Evolutionary conservation across 2,797 vertebrate genomes (phyloP).

Genomic region (Lagocephalus sceleratus): DNA sequence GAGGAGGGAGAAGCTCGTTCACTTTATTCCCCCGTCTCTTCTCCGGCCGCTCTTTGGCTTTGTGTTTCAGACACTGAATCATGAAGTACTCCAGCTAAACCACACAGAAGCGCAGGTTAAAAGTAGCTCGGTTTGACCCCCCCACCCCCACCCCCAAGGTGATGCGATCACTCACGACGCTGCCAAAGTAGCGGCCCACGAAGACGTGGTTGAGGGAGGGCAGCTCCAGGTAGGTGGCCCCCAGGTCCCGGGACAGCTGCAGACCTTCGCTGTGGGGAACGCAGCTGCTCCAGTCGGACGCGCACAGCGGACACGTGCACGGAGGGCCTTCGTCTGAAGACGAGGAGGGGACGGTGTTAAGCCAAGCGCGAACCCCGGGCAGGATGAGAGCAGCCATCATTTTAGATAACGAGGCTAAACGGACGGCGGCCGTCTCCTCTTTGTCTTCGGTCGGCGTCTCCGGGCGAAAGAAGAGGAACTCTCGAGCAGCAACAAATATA

Average conservation of each 20-base stretch:
- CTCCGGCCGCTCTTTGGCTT: conserved; percentile 90
- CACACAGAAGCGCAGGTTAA: conserved; percentile 38
- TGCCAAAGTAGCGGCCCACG: conserved; percentile 91
- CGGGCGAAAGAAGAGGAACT: no score
- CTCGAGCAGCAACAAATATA: no score
- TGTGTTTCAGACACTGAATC: conserved; percentile 95
- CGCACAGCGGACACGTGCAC: conserved; percentile 91
- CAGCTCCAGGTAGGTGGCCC: conserved; percentile 91
- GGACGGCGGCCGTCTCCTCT: no score
- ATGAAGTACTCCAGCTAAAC: conserved; percentile 95
- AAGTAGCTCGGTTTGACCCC: background rate
- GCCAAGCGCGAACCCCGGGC: no score
- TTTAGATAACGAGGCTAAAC: no score
- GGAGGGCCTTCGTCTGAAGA: conserved; percentile 83
- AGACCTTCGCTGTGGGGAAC: conserved; percentile 89
- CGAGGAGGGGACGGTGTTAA: background rate
- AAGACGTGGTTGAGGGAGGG: conserved; percentile 93
- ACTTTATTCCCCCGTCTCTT: conserved; percentile 82
- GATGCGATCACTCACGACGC: conserved; percentile 80
- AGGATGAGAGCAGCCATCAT: no score
- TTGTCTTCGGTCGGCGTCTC: no score
- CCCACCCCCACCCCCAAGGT: no score
- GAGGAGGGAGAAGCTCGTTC: conserved; percentile 85
- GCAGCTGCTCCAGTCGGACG: conserved; percentile 88
- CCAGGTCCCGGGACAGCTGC: conserved; percentile 90